phyloP scores from a whole-genome alignment of 1,140 invertebrate genomes.

The Pseudachorutes palmiensis region DNA sequence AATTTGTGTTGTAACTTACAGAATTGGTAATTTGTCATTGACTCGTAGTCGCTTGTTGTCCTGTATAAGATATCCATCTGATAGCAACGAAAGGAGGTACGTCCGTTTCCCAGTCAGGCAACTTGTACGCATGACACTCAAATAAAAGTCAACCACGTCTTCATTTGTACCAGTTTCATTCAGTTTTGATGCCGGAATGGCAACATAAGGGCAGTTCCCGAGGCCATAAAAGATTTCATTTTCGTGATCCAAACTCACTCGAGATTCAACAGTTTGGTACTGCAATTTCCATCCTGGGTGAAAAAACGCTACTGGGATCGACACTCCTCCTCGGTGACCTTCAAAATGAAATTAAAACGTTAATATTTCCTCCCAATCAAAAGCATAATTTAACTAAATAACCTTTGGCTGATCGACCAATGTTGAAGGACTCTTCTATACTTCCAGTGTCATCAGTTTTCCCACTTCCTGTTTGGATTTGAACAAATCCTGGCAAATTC shows the following conservation, averaged over 20 bases:
- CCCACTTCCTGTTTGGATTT: no score
- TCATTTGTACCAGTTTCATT: background rate
- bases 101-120: background rate
- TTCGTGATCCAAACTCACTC: background rate
- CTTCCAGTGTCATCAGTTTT: no score
- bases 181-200: background rate
- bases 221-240: constrained; percentile 1
- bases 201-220: background rate
- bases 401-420: no score
- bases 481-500: no score
- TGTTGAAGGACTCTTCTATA: no score
- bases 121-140: background rate
- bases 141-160: background rate
- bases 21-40: background rate
- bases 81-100: background rate
- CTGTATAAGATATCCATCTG: background rate
- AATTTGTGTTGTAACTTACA: background rate
- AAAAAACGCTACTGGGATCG: no score
- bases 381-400: no score
- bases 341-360: no score
- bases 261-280: background rate
- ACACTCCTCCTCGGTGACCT: no score
- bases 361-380: no score
- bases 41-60: background rate
- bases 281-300: constrained; percentile 2